A percentile compares a stretch with the other conserved stretches of the same genome.
These are phyloP conservation scores for Henricia sp. DNA, from an alignment of 53 echinoderm and acorn worm species.

Conservation along the genomic window DNA sequence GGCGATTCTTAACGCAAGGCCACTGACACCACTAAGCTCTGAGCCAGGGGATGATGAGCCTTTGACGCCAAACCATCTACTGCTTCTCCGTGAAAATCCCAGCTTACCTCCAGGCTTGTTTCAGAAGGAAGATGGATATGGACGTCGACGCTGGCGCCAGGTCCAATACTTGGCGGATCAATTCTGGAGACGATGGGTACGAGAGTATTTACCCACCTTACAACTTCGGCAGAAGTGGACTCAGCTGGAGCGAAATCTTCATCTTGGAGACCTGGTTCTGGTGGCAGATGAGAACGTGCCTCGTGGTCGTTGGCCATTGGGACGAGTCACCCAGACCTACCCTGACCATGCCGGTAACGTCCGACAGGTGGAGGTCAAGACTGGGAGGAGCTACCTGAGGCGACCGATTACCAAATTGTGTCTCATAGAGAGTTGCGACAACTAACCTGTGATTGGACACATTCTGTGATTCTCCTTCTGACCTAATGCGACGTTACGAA, in stretches of 20 bases:
- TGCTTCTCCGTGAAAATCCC: conserved; percentile 35
- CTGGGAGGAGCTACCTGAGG: neutral
- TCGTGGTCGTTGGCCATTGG: conserved; percentile 64
- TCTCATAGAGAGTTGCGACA: neutral
- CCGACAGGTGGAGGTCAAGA: conserved; percentile 63
- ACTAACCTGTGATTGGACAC: too few species aligned
- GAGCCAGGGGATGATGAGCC: conserved; percentile 55
- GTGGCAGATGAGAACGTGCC: conserved; percentile 44
- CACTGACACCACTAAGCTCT: conserved; percentile 54
- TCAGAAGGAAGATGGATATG: conserved; percentile 40
- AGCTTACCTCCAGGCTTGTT: conserved; percentile 55
- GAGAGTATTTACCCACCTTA: conserved; percentile 65
- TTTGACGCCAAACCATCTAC: conserved; percentile 66
- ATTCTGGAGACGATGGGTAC: conserved; percentile 64
- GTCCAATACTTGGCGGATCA: too few species aligned
- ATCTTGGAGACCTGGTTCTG: too few species aligned
- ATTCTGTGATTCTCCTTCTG: neutral
- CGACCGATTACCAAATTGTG: conserved; percentile 10
- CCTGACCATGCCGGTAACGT: conserved; percentile 57
- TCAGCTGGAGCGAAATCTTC: too few species aligned
- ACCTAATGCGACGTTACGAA: neutral
- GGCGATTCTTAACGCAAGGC: conserved; percentile 58
- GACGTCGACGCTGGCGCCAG: conserved; percentile 59
- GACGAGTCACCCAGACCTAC: conserved; percentile 32
- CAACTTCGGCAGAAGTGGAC: conserved; percentile 57